These are phyloP conservation scores for Drosophila sturtevanti DNA, from an alignment of 1,140 invertebrate species.

Conservation along the genomic window DNA sequence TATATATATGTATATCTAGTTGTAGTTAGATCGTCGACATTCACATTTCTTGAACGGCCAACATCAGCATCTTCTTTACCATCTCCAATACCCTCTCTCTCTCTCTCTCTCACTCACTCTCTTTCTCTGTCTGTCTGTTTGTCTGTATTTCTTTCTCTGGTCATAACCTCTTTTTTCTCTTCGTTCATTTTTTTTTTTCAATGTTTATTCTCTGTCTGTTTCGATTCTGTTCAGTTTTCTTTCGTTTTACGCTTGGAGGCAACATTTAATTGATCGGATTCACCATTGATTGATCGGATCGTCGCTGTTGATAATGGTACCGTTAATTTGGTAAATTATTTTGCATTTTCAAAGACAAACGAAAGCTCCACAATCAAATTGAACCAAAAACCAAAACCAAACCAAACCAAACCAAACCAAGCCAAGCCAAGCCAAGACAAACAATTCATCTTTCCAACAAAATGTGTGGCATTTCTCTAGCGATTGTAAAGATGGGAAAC, in stretches of 20 bases:
- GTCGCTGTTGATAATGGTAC: conserved; percentile 80
- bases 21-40: conserved; percentile 1
- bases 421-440: conserved; percentile 15
- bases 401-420: background rate
- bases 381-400: background rate
- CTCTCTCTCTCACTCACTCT: background rate
- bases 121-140: conserved; percentile 44
- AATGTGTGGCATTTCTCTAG: conserved; percentile 50
- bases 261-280: conserved; percentile 79
- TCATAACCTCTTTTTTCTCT: conserved; percentile 67
- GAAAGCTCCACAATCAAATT: background rate
- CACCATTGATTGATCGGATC: conserved; percentile 80
- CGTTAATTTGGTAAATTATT: conserved; percentile 82
- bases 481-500: conserved; percentile 9
- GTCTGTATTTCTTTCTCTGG: conserved; percentile 30
- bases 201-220: conserved; percentile 31
- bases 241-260: conserved; percentile 69
- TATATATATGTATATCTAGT: background rate
- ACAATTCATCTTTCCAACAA: conserved; percentile 61
- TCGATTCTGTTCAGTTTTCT: conserved; percentile 24
- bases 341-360: conserved; percentile 68
- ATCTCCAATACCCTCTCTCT: conserved; percentile 8
- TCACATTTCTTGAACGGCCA: conserved; percentile 46
- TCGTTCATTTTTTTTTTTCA: background rate
- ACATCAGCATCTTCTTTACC: conserved; percentile 23